phyloP scores from a whole-genome alignment of 2,113 vertebrate species.

The Charadrius vociferus region DNA sequence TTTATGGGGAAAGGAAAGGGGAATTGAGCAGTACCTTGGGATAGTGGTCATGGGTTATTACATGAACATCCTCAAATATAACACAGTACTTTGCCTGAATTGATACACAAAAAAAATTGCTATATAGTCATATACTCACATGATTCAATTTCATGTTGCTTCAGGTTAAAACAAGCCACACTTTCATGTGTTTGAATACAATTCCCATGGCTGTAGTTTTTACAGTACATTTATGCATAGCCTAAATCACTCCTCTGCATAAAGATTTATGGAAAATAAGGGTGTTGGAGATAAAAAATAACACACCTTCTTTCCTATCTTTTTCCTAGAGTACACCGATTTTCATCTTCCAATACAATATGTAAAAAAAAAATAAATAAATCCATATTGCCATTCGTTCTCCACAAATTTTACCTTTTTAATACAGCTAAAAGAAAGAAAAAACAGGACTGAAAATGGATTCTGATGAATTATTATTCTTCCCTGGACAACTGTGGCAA shows the following conservation, averaged over 20 bases:
- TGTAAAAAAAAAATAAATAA: background rate
- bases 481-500: background rate
- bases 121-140: constrained; percentile 51
- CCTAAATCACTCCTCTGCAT: constrained; percentile 11
- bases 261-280: constrained; percentile 58
- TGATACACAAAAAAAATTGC: constrained; percentile 21
- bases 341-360: constrained; percentile 24
- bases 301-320: background rate
- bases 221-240: constrained; percentile 46
- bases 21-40: background rate
- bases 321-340: background rate
- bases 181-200: constrained; percentile 66
- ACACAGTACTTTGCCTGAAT: constrained; percentile 32
- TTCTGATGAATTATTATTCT: constrained; percentile 6
- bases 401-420: constrained; percentile 2
- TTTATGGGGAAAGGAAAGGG: background rate
- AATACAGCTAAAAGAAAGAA: background rate
- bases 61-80: constrained; percentile 53
- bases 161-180: constrained; percentile 72
- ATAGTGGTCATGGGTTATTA: constrained; percentile 53
- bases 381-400: background rate
- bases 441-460: background rate
- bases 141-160: constrained; percentile 73
- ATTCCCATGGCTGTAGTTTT: constrained; percentile 51
- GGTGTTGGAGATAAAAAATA: constrained; percentile 46